Percentiles rank a stretch among this genome's conserved stretches.
Evolutionary conservation across 2,888 invertebrate genomes (phyloP).

Genomic region (Drosophila aldrichi): DNA sequence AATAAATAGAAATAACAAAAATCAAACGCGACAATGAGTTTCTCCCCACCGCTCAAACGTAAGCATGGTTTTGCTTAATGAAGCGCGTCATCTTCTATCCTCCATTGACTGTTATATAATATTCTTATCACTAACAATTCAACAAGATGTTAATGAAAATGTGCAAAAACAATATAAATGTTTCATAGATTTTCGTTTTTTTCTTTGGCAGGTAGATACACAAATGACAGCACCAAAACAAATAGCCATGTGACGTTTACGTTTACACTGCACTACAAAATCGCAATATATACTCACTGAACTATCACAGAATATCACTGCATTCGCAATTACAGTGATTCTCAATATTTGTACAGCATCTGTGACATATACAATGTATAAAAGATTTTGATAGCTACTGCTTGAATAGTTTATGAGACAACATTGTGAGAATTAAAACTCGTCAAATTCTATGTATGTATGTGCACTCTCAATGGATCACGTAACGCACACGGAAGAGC

Average conservation of each 20-base stretch:
- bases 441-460: background rate
- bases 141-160: conserved; percentile 37
- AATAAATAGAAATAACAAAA: background rate
- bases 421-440: background rate
- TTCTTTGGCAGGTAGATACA: conserved; percentile 43
- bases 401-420: conserved; percentile 13
- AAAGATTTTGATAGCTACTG: conserved; percentile 2
- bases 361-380: conserved; percentile 16
- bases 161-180: conserved; percentile 13
- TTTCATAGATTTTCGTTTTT: conserved; percentile 27
- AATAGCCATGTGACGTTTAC: conserved; percentile 46
- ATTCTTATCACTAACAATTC: conserved; percentile 39
- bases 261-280: conserved; percentile 43
- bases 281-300: conserved; percentile 1
- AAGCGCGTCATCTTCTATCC: conserved; percentile 23
- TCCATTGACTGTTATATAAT: conserved; percentile 26
- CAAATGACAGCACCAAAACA: conserved; percentile 55
- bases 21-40: background rate
- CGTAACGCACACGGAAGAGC: conserved; percentile 36
- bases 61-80: conserved; percentile 4
- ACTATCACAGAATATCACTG: background rate
- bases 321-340: conserved; percentile 4
- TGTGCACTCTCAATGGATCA: conserved; percentile 1
- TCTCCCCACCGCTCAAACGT: background rate
- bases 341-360: background rate